These are phyloP conservation scores for Anthopleura xanthogrammica DNA, from an alignment of 92 coral and sea anemone species.

Conservation along the genomic window DNA sequence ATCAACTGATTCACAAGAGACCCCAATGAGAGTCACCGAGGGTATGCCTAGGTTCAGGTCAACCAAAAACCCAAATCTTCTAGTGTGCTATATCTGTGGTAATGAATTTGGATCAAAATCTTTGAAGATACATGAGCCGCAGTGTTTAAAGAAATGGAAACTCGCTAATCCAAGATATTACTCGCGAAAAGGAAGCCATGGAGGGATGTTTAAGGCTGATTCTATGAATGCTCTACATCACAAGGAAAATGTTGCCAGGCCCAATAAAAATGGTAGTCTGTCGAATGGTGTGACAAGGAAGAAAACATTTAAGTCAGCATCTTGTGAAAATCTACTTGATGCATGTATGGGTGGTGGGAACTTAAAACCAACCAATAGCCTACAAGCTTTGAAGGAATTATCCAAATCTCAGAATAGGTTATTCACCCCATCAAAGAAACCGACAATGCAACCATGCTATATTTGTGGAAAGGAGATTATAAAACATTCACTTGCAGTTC, in stretches of 20 bases:
- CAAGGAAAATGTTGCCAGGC: slow-evolving; percentile 21
- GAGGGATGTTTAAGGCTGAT: slow-evolving; percentile 54
- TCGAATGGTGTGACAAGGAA: background rate
- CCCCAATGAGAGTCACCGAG: background rate
- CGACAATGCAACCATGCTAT: slow-evolving; percentile 83
- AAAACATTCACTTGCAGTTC: slow-evolving; percentile 79
- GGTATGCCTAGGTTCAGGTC: slow-evolving; percentile 50
- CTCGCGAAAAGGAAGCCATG: slow-evolving; percentile 42
- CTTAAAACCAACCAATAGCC: slow-evolving; percentile 6
- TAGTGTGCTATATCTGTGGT: slow-evolving; percentile 92
- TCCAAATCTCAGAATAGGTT: slow-evolving; percentile 32
- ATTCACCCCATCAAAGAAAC: slow-evolving; percentile 39
- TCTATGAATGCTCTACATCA: slow-evolving; percentile 39
- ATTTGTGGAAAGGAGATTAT: slow-evolving; percentile 92
- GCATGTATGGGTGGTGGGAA: background rate
- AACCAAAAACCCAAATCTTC: slow-evolving; percentile 74
- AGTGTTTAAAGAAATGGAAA: slow-evolving; percentile 92
- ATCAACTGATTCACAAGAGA: slow-evolving; percentile 60
- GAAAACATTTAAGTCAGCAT: slow-evolving; percentile 41
- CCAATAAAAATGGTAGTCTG: background rate
- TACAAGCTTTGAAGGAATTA: slow-evolving; percentile 49
- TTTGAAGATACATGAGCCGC: slow-evolving; percentile 91
- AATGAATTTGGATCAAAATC: slow-evolving; percentile 92
- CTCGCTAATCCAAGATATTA: slow-evolving; percentile 82
- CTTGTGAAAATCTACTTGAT: slow-evolving; percentile 62